Evolutionary conservation across 2,113 vertebrate genomes (phyloP).

Genomic region (Cranoglanis bouderius): DNA sequence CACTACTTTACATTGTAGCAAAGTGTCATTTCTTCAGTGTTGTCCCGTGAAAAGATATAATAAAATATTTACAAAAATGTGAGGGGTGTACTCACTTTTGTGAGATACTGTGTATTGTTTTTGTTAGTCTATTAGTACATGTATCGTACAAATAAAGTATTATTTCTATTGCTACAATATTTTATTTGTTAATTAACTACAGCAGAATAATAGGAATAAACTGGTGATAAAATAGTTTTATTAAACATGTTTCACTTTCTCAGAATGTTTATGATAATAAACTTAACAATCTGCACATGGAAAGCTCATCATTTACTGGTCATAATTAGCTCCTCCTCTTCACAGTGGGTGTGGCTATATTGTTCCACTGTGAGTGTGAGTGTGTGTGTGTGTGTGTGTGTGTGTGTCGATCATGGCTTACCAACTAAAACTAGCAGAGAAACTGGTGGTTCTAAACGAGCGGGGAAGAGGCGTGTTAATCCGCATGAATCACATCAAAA

Average conservation of each 20-base stretch:
- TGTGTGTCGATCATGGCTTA: slow-evolving; percentile 73
- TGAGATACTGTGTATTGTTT: too few relatives aligned
- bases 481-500: slow-evolving; percentile 90
- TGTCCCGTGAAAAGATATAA: too few relatives aligned
- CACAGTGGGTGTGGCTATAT: neutral
- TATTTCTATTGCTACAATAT: neutral
- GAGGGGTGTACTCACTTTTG: too few relatives aligned
- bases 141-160: neutral
- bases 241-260: neutral
- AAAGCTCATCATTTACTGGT: neutral
- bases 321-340: neutral
- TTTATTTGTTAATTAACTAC: neutral
- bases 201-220: neutral
- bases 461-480: slow-evolving; percentile 85
- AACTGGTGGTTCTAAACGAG: slow-evolving; percentile 87
- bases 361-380: neutral
- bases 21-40: too few relatives aligned
- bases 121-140: neutral
- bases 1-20: too few relatives aligned
- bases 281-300: neutral
- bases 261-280: neutral
- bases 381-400: neutral
- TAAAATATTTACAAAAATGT: too few relatives aligned
- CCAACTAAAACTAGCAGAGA: slow-evolving; percentile 91
- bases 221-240: neutral